A percentile compares a stretch with the other conserved stretches of the same genome.
phyloP scores from a whole-genome alignment of 1,140 invertebrate species.

The Sinella curviseta region DNA sequence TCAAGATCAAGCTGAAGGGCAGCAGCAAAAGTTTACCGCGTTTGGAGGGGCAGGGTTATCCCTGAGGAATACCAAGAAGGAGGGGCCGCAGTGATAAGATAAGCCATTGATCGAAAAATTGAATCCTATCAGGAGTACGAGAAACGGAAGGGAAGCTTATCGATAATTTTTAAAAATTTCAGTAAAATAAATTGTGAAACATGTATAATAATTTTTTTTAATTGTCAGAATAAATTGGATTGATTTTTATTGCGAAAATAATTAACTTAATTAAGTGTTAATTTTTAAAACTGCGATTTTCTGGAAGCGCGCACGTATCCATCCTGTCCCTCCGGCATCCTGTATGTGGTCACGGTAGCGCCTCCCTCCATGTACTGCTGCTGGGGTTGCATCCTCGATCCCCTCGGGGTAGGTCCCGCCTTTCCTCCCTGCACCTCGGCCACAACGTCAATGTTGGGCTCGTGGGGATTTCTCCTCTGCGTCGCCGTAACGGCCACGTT shows the following conservation, averaged over 20 bases:
- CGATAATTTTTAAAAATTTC: too few species aligned
- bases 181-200: too few species aligned
- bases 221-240: too few species aligned
- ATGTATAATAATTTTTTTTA: too few species aligned
- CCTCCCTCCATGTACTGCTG: neutral
- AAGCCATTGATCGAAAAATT: neutral
- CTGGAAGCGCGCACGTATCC: neutral
- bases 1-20: neutral
- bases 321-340: neutral
- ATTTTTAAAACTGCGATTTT: too few species aligned
- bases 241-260: too few species aligned
- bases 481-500: neutral
- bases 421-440: neutral
- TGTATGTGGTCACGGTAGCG: neutral
- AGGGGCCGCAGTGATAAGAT: neutral
- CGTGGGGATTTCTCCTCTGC: neutral
- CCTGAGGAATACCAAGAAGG: neutral
- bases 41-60: neutral
- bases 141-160: neutral
- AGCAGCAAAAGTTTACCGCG: neutral
- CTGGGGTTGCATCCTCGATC: neutral
- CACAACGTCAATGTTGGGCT: neutral
- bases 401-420: neutral
- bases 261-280: too few species aligned
- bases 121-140: too few species aligned